Base-by-base conservation (phyloP, 2,113 vertebrate species). In the Ochotona curzoniae region DNA sequence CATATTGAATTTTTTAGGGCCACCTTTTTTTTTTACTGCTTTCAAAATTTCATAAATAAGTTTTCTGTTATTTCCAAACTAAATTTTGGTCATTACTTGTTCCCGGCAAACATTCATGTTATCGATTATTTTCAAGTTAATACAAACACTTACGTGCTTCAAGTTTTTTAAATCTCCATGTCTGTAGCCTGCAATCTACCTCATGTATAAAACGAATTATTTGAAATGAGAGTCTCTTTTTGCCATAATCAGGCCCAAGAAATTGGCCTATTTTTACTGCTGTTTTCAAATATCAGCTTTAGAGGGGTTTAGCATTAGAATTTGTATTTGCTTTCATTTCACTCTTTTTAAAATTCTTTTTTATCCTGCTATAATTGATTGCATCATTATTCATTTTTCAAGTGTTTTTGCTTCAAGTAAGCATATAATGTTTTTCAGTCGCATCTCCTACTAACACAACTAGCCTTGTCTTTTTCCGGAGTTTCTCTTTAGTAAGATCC, bases 141-240 rank as follows among this genome's bases (percentile, higher is more conserved):
- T 57, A 81, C 38, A 82, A 86, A 82, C 44, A 91, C 91, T 89
- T 94, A 89, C 23, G 61, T 49, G 15, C 82, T 49, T 73, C 54
- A 86, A 61, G 60, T 7, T 14, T 61, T 64, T 26, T 28, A 54
- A 47, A 47, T 57, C 5, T 35, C 9, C 13, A 30, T 25, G 28
- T 35, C 49, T 54, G 23, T n/a, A 81, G 9, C 47, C 49, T 70
- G 5, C 10, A 21, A 54, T 57, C 11, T 51, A 17, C 10, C 3
- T 64, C 38, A 35, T 66, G 84, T 66, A 57, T n/a, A 66, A 66
- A 63, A 8, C 12, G 13, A 23, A 12, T 67, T 74, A 80, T 44
- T 32, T 54, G 0, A 70, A 15, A 21, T 76, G 69, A 75, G 75
- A 71, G 6, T 82, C 30, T 73, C 15, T 60, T 83, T 76, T 76